These are phyloP conservation scores for Brevipalpus yothersi DNA, from an alignment of 1,140 invertebrate species.

Conservation along the genomic window DNA sequence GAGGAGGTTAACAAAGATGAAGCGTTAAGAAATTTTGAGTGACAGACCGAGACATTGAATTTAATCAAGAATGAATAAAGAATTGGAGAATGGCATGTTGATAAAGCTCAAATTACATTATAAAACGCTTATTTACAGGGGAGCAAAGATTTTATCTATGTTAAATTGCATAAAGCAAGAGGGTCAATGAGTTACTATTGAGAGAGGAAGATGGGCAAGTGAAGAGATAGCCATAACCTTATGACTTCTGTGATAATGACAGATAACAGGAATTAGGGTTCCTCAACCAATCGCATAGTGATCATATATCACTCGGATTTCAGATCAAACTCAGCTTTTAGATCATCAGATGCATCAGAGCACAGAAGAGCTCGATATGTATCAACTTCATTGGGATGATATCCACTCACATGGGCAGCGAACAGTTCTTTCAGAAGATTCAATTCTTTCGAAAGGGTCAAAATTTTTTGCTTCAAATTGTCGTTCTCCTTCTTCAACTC, in stretches of 20 bases:
- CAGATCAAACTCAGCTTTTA: background rate
- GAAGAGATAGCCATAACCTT: background rate
- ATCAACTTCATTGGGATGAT: background rate
- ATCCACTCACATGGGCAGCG: conserved; percentile 1
- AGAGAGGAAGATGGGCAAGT: background rate
- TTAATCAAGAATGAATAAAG: background rate
- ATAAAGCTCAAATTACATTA: background rate
- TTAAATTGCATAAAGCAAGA: background rate
- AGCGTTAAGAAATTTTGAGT: background rate
- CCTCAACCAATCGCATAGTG: background rate
- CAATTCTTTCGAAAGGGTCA: conserved; percentile 72
- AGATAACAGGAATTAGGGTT: too few relatives aligned
- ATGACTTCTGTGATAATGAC: background rate
- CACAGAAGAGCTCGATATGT: background rate
- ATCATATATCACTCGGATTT: background rate
- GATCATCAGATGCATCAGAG: background rate
- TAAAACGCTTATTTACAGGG: background rate
- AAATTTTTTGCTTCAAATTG: conserved; percentile 65
- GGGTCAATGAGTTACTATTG: background rate
- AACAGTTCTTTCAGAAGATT: conserved; percentile 56
- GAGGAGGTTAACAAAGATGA: too few relatives aligned
- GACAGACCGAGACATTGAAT: background rate
- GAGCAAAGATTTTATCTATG: background rate
- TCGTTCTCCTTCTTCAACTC: conserved; percentile 75
- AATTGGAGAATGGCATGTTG: background rate